Evolutionary conservation across 2,888 invertebrate genomes (phyloP), one percentile per base, ranked within the genome.

Genomic region (Napeogenes inachia): DNA sequence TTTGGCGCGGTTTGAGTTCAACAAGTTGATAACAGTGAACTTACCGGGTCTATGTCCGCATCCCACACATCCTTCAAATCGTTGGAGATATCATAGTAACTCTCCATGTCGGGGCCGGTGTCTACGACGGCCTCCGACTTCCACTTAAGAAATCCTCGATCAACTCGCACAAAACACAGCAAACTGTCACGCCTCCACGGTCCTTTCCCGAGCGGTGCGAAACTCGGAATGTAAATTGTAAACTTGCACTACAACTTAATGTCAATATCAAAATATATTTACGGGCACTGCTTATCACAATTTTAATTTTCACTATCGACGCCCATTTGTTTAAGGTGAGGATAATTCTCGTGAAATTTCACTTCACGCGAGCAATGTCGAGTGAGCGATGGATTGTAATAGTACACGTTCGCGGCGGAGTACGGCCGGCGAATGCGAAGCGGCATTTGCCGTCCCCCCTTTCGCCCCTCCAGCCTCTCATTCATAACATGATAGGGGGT

Each of bases 1-100:
- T 64, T 64, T 47, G 65, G 65, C 68, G 66, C 64, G 69, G 64
- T 63, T 66, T 67, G 62, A 21, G 21, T 21, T 69, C 64, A 68
- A 65, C 66, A 62, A 56, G 10, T 68, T 72, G 86, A 85, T 85
- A 84, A 62, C 21, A 21, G 21, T 21, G 82, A 78, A 92, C 95
- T 94, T 85, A 95, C 95, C 94, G 95, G 94, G 91, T 95, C 95
- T 81, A 95, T 92, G 90, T 95, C 95, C 75, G 94, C 93, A 83
- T 95, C 95, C 95, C 95, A 95, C 78, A 95, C 92, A 86, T 95
- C 95, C 91, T 94, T 94, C 78, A 95, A 92, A 87, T 94, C 94
- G 68, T 92, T 92, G 76, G 92, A 93, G 82, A 93, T 93, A 87
- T 95, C 95, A 89, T 94, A 95, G 89, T 94, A 95, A 75, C 92